Evolutionary conservation across 2,113 vertebrate species (phyloP), one percentile per base, ranked within the genome.

Genomic region (Dunckerocampus dactyliophorus): DNA sequence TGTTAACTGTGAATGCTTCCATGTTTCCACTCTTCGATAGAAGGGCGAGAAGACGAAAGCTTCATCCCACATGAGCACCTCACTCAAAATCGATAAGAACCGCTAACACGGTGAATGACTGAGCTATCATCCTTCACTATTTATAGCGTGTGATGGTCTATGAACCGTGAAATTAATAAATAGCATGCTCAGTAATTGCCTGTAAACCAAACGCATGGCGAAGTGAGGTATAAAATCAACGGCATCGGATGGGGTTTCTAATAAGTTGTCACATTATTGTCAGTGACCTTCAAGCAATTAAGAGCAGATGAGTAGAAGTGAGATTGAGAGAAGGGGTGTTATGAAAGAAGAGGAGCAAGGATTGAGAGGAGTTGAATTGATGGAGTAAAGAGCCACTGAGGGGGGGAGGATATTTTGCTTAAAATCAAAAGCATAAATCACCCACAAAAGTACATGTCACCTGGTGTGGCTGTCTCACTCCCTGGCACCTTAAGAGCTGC

Each of bases 151-250:
- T 86, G 87, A 89, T 90, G 84, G 85, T 83, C 81, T 22, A 71
- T 90, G 89, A 90, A 90, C 90, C 81, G 31, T 89, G 87, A 91
- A 91, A 92, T 90, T 89, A 90, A 92, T 91, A 91, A 90, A 91
- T 89, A 91, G 88, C 78, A 89, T 72, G 82, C 83, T 82, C 87
- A 65, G 88, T 90, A 88, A 91, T 90, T 91, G 86, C 89, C 69
- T 87, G 76, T 82, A 87, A 89, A 88, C 84, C 76, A 83, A 85
- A 84, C 56, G 63, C 71, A 83, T 87, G 85, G 83, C 61, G 79
- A 75, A 85, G 76, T 72, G 81, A 85, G 83, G 82, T 85, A 82
- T 85, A 83, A 89, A 90, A 87, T 86, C 83, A 77, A 68, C 62
- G 71, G 78, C 88, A 85, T 90, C 88, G 85, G 84, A 90, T 85